A percentile compares a stretch with the other conserved stretches of the same genome.
phyloP scores from a whole-genome alignment of 2,797 vertebrate genomes.

The Sebastes reedi region DNA sequence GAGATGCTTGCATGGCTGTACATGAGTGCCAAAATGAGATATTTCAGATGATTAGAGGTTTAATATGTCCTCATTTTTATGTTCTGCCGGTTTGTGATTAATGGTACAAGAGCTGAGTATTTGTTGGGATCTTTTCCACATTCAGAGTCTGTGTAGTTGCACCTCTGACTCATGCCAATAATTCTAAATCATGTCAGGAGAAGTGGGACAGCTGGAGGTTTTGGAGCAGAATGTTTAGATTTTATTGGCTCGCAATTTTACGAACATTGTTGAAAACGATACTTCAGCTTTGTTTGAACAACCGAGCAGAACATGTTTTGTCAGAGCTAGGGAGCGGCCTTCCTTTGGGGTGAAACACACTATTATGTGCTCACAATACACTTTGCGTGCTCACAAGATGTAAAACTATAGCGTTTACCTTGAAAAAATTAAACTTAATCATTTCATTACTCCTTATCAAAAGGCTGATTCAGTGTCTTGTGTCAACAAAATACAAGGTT shows the following conservation, averaged over 20 bases:
- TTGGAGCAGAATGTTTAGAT: slow-evolving; percentile 8
- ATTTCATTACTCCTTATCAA: not conserved
- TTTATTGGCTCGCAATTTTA: slow-evolving; percentile 9
- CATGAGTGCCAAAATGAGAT: not conserved
- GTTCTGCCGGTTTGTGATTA: not conserved
- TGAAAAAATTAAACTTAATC: not conserved
- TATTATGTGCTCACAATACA: not conserved
- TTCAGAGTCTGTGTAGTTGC: not conserved
- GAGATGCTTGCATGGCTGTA: not conserved
- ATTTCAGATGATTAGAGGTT: not conserved
- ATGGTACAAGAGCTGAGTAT: not conserved
- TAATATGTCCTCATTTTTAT: not conserved
- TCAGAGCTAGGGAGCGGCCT: not conserved
- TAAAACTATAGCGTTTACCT: not conserved
- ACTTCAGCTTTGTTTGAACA: slow-evolving; percentile 12
- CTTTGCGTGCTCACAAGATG: not conserved
- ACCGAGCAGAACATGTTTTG: not conserved
- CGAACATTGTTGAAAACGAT: slow-evolving; percentile 17
- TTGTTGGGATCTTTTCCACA: not conserved
- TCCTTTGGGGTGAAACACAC: not conserved
- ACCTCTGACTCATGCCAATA: not conserved
- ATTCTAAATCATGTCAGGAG: slow-evolving; percentile 8
- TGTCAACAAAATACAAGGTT: not conserved
- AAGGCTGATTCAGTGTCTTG: not conserved
- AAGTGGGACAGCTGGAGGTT: slow-evolving; percentile 22